Evolutionary conservation across 2,113 vertebrate genomes (phyloP).

Genomic region (Menidia beryllina): DNA sequence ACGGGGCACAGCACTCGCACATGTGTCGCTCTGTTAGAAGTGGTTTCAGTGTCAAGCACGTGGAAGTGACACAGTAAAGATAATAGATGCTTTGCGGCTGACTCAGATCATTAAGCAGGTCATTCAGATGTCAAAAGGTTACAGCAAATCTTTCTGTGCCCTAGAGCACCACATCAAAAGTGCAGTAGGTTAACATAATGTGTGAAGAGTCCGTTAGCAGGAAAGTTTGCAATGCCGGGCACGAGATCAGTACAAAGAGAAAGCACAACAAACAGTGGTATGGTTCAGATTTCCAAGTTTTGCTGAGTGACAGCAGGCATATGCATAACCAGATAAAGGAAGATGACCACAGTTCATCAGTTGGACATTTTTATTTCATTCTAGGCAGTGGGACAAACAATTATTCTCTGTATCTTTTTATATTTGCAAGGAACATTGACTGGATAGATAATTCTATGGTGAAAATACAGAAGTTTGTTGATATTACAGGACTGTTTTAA

Average conservation of each 20-base stretch:
- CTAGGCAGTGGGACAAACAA: not conserved
- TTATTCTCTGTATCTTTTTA: not conserved
- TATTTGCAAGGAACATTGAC: not conserved
- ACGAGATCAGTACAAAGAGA: too few species aligned
- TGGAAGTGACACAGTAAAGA: slow-evolving; percentile 34
- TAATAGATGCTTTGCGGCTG: slow-evolving; percentile 31
- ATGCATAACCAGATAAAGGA: too few species aligned
- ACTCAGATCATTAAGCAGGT: slow-evolving; percentile 28
- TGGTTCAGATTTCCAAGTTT: not conserved
- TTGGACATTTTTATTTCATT: not conserved
- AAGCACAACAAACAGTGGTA: not conserved
- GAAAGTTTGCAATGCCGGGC: not conserved
- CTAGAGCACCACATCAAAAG: slow-evolving; percentile 16
- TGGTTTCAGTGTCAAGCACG: slow-evolving; percentile 20
- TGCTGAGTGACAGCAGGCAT: too few species aligned
- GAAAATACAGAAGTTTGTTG: not conserved
- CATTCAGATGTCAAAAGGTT: slow-evolving; percentile 32
- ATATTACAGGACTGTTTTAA: not conserved
- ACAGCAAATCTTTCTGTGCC: slow-evolving; percentile 27
- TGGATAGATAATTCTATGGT: not conserved
- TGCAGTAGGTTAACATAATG: slow-evolving; percentile 34
- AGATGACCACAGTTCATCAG: not conserved
- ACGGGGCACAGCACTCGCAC: slow-evolving; percentile 2
- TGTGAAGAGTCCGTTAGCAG: slow-evolving; percentile 18
- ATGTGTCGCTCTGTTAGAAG: not conserved